Percentiles rank a stretch among this genome's conserved stretches.
phyloP scores from a whole-genome alignment of 2,888 invertebrate species.

The Cheilosia soror region DNA sequence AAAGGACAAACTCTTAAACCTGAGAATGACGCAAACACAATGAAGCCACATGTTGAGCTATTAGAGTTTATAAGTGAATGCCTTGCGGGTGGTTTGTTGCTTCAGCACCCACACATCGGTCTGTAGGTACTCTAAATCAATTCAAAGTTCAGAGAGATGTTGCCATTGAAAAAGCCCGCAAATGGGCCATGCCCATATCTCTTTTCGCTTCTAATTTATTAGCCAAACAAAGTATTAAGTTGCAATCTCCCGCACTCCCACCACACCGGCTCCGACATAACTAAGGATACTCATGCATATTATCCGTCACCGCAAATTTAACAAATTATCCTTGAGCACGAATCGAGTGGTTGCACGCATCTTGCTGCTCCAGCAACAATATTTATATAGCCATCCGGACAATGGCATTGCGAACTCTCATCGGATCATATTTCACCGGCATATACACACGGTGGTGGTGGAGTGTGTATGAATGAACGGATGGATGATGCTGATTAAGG shows the following conservation, averaged over 20 bases:
- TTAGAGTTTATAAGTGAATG: constrained; percentile 67
- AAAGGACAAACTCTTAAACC: constrained; percentile 18
- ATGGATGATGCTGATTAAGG: constrained; percentile 73
- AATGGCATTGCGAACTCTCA: constrained; percentile 59
- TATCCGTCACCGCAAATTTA: constrained; percentile 75
- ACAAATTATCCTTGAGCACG: constrained; percentile 77
- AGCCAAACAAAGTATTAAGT: constrained; percentile 74
- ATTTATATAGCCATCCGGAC: constrained; percentile 28
- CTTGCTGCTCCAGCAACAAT: constrained; percentile 10
- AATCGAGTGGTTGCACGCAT: constrained; percentile 68
- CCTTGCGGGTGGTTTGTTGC: constrained; percentile 49
- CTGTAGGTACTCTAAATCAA: constrained; percentile 58
- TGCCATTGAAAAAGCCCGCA: constrained; percentile 43
- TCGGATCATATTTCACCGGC: constrained; percentile 73
- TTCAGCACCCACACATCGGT: constrained; percentile 58
- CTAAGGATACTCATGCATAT: constrained; percentile 64
- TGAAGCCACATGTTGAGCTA: constrained; percentile 70
- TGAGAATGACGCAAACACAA: constrained; percentile 55
- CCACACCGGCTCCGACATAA: constrained; percentile 10
- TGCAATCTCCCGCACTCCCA: constrained; percentile 62
- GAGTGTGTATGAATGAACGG: constrained; percentile 16
- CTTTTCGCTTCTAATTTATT: constrained; percentile 66
- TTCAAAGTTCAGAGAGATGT: constrained; percentile 12
- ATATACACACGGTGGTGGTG: constrained; percentile 12
- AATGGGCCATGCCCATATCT: constrained; percentile 36